A percentile compares a stretch with the other conserved stretches of the same genome.
Conservation (phyloP, 2,797 vertebrate genomes). For the Lutjanus campechanus region DNA sequence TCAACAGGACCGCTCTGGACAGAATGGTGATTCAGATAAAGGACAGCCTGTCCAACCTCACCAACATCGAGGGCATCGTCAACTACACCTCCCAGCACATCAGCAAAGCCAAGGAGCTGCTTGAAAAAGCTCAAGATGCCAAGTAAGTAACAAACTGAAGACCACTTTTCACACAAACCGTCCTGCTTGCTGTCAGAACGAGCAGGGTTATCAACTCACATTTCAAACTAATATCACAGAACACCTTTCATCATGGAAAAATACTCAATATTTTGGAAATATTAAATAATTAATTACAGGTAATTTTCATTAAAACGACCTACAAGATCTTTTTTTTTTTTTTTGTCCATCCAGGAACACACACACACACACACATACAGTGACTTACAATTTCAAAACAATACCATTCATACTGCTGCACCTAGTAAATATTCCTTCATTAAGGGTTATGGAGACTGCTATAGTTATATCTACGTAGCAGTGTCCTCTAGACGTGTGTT, state of each 20-base stretch:
- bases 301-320: too few relatives aligned
- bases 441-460: not conserved
- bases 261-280: too few relatives aligned
- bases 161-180: not conserved
- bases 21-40: slow-evolving; percentile 85
- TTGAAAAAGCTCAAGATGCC: slow-evolving; percentile 83
- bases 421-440: not conserved
- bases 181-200: not conserved
- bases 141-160: slow-evolving; percentile 75
- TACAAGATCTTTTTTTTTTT: too few relatives aligned
- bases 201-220: not conserved
- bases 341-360: too few relatives aligned
- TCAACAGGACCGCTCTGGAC: slow-evolving; percentile 79
- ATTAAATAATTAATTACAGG: too few relatives aligned
- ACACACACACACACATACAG: too few relatives aligned
- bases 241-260: too few relatives aligned
- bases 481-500: not conserved
- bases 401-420: too few relatives aligned
- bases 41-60: slow-evolving; percentile 84
- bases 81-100: slow-evolving; percentile 85
- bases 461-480: not conserved
- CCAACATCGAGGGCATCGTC: slow-evolving; percentile 80
- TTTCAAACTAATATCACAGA: too few relatives aligned
- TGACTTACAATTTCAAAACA: too few relatives aligned
- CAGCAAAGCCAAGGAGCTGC: slow-evolving; percentile 80